A percentile compares a stretch with the other conserved stretches of the same genome.
Evolutionary conservation across 1,140 invertebrate genomes (phyloP).

Genomic region (Drosophila subobscura): DNA sequence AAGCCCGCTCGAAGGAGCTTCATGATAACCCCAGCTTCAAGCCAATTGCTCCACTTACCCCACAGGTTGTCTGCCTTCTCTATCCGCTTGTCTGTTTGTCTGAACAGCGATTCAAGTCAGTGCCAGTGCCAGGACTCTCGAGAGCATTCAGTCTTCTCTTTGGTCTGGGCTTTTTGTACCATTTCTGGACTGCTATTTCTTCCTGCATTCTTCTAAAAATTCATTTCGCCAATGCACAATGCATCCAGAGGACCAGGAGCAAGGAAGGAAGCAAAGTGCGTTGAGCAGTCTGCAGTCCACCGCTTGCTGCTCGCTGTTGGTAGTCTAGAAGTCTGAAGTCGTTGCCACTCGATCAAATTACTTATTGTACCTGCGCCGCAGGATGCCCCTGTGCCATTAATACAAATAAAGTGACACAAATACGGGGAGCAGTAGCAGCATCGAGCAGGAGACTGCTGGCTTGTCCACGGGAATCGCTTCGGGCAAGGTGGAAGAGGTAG

Average conservation of each 20-base stretch:
- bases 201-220: constrained; percentile 45
- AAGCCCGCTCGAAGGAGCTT: no score
- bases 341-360: constrained; percentile 73
- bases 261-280: constrained; percentile 2
- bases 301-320: constrained; percentile 2
- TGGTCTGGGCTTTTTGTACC: neutral
- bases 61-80: no score
- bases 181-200: constrained; percentile 12
- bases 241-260: constrained; percentile 17
- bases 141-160: constrained; percentile 16
- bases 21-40: constrained; percentile 1
- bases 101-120: constrained; percentile 11
- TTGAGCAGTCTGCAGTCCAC: constrained; percentile 8
- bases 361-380: constrained; percentile 74
- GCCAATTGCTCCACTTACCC: neutral
- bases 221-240: constrained; percentile 55
- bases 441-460: neutral
- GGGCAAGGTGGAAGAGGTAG: constrained; percentile 54
- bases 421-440: constrained; percentile 32
- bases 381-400: constrained; percentile 76
- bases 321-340: neutral
- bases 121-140: constrained; percentile 1
- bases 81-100: neutral
- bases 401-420: constrained; percentile 78
- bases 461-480: constrained; percentile 26